phyloP scores from a whole-genome alignment of 2,888 invertebrate genomes.

The Ormia ochracea region DNA sequence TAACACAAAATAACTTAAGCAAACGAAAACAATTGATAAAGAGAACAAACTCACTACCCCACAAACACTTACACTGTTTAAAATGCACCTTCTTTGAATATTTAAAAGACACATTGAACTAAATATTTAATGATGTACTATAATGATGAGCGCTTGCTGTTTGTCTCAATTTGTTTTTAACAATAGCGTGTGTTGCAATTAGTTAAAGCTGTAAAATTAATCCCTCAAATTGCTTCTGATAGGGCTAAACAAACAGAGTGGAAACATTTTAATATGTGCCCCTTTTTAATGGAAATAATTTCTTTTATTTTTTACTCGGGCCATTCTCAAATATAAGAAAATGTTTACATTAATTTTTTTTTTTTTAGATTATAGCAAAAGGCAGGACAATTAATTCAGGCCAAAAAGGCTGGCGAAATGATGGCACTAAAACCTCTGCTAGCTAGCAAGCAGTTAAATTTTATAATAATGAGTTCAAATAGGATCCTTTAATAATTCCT shows the following conservation, averaged over 20 bases:
- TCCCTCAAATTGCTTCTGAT: background rate
- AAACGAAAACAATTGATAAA: slow-evolving; percentile 45
- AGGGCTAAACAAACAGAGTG: background rate
- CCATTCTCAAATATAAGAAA: no score
- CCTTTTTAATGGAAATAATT: no score
- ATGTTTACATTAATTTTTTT: no score
- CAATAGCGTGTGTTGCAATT: background rate
- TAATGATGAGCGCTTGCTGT: background rate
- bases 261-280: no score
- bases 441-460: no score
- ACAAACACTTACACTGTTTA: slow-evolving; percentile 15
- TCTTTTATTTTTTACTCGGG: no score
- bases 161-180: background rate
- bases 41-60: slow-evolving; percentile 9
- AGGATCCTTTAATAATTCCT: no score
- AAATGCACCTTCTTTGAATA: slow-evolving; percentile 39
- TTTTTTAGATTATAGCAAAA: no score
- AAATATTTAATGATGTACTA: background rate
- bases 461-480: no score
- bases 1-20: slow-evolving; percentile 45
- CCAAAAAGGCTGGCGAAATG: no score
- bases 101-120: slow-evolving; percentile 6
- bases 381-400: no score
- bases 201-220: background rate
- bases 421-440: no score